Conservation (phyloP, 2,797 vertebrate genomes). For the Sebastolobus alascanus region DNA sequence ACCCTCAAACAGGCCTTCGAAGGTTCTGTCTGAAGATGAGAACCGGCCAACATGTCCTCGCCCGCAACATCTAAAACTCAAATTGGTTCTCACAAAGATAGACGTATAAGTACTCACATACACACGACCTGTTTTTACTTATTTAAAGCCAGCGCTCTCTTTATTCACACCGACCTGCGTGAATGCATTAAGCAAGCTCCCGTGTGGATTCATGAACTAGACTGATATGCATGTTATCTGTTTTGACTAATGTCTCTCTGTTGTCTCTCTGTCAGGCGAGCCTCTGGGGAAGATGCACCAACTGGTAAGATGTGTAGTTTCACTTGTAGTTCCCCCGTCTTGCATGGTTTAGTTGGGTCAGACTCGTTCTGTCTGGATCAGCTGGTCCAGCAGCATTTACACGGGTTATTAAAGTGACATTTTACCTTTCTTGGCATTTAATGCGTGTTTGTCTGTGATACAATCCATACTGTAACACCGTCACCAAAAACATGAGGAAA, state of each 20-base stretch:
- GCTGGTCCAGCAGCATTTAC: constrained; percentile 15
- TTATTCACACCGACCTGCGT: neutral
- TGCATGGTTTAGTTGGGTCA: neutral
- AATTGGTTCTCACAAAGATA: neutral
- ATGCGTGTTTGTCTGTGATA: neutral
- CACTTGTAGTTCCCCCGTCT: neutral
- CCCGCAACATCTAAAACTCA: neutral
- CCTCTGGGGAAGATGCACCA: constrained; percentile 89
- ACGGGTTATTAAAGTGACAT: constrained; percentile 4
- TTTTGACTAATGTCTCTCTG: neutral
- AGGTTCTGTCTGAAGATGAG: too few relatives aligned
- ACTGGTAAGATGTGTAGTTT: constrained; percentile 86
- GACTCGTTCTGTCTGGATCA: constrained; percentile 4
- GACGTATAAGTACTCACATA: neutral
- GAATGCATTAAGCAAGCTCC: neutral
- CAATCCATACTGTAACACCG: neutral
- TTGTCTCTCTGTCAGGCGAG: constrained; percentile 75
- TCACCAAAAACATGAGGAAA: neutral
- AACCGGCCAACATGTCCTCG: neutral
- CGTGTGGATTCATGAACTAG: neutral
- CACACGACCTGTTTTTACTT: neutral
- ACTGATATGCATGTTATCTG: neutral
- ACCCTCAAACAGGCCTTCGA: neutral
- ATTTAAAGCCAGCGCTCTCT: neutral
- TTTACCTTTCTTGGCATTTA: neutral